These are phyloP conservation scores for Aporophyla nigra DNA, from an alignment of 2,888 invertebrate species.

Conservation along the genomic window DNA sequence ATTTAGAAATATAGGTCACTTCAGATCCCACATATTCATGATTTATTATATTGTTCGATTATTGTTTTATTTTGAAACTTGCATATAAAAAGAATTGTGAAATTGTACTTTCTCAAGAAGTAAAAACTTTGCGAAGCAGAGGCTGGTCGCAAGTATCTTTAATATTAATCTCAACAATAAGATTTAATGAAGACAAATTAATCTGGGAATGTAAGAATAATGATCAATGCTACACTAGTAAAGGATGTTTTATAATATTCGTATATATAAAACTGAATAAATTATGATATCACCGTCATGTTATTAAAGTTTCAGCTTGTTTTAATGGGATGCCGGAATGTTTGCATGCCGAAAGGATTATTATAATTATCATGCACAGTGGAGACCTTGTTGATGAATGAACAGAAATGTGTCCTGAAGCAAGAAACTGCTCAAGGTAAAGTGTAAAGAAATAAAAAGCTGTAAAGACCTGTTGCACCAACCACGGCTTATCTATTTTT, in stretches of 20 bases:
- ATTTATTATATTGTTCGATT: too few species aligned
- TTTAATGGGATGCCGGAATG: conserved; percentile 4
- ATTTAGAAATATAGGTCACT: too few species aligned
- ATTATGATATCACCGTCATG: conserved; percentile 1
- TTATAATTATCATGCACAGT: not conserved
- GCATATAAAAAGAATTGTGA: too few species aligned
- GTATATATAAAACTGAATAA: conserved; percentile 28
- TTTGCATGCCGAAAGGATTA: not conserved
- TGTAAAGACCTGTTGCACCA: not conserved
- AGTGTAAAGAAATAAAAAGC: not conserved
- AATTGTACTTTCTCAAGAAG: too few species aligned
- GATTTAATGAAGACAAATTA: not conserved
- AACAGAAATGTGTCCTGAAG: not conserved
- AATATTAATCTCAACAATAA: not conserved
- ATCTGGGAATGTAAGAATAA: conserved; percentile 2
- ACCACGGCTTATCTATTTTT: not conserved
- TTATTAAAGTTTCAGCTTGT: not conserved
- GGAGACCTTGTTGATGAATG: not conserved
- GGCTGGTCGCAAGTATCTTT: not conserved
- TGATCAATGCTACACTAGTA: not conserved
- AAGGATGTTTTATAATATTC: not conserved
- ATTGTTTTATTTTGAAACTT: too few species aligned
- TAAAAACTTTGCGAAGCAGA: not conserved
- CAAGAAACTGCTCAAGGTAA: not conserved
- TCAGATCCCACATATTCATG: too few species aligned